Evolutionary conservation across 2,888 invertebrate genomes (phyloP).

Genomic region (Listrodromus nycthemerus): DNA sequence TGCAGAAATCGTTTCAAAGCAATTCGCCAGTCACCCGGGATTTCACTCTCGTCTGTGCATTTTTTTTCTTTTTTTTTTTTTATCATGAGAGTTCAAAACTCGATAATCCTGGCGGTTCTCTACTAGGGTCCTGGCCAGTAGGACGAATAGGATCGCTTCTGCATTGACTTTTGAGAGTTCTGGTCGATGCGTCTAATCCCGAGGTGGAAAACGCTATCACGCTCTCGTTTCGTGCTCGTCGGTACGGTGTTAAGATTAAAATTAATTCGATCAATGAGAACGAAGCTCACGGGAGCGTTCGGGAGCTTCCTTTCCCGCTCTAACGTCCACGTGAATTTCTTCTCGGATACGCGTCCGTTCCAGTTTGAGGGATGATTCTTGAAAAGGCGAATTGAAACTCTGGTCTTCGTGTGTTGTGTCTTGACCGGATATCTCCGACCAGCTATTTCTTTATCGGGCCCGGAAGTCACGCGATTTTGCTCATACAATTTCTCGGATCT

Average conservation of each 20-base stretch:
- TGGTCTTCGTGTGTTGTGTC: not conserved
- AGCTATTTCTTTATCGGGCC: slow-evolving; percentile 32
- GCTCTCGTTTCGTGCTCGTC: slow-evolving; percentile 79
- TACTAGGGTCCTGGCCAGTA: slow-evolving; percentile 15
- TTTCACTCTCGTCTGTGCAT: slow-evolving; percentile 21
- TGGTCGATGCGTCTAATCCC: slow-evolving; percentile 76
- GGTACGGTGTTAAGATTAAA: slow-evolving; percentile 77
- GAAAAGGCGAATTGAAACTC: slow-evolving; percentile 18
- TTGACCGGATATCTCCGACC: slow-evolving; percentile 45
- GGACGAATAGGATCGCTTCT: slow-evolving; percentile 25
- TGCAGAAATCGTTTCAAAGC: slow-evolving; percentile 34
- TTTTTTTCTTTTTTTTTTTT: not conserved
- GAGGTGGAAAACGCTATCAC: slow-evolving; percentile 81
- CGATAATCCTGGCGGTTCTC: slow-evolving; percentile 46
- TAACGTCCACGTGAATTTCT: slow-evolving; percentile 31
- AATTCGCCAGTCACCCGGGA: slow-evolving; percentile 8
- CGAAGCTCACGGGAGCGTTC: slow-evolving; percentile 67
- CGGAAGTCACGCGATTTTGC: slow-evolving; percentile 1
- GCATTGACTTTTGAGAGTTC: slow-evolving; percentile 15
- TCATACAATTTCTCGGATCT: not conserved
- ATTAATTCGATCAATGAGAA: slow-evolving; percentile 83
- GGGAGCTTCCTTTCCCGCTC: slow-evolving; percentile 45
- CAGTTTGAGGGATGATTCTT: slow-evolving; percentile 27
- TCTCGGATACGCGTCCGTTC: slow-evolving; percentile 41
- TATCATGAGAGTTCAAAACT: slow-evolving; percentile 52